Evolutionary conservation across 2,888 invertebrate genomes (phyloP).

Genomic region (Cosmia trapezina): DNA sequence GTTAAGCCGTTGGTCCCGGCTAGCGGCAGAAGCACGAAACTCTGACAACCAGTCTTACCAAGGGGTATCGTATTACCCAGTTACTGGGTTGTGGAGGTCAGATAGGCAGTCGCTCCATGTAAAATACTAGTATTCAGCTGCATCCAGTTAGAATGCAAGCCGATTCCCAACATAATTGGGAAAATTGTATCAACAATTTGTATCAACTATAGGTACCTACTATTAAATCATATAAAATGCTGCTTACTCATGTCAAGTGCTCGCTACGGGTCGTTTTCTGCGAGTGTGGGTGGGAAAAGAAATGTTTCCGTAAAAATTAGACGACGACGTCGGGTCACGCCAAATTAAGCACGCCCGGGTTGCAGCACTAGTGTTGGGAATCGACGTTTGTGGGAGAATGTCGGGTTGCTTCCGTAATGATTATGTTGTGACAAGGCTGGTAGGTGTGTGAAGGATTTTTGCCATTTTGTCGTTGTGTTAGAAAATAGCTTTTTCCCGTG

Average conservation of each 20-base stretch:
- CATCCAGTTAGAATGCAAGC: too few relatives aligned
- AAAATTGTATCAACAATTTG: too few relatives aligned
- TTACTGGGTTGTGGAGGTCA: too few relatives aligned
- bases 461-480: neutral
- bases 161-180: too few relatives aligned
- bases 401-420: neutral
- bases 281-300: conserved; percentile 72
- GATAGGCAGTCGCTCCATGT: too few relatives aligned
- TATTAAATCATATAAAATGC: conserved; percentile 14
- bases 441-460: neutral
- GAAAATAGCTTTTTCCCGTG: too few relatives aligned
- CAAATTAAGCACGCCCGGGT: conserved; percentile 77
- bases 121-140: too few relatives aligned
- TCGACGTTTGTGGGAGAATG: conserved; percentile 53
- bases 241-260: conserved; percentile 23
- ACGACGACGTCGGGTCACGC: conserved; percentile 76
- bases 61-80: too few relatives aligned
- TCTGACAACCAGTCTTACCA: too few relatives aligned
- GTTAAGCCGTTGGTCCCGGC: too few relatives aligned
- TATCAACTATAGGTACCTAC: neutral
- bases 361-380: conserved; percentile 66
- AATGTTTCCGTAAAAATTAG: conserved; percentile 82
- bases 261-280: conserved; percentile 36
- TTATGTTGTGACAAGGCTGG: neutral
- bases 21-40: too few relatives aligned